phyloP scores from a whole-genome alignment of 1,140 invertebrate genomes.

The Bombus impatiens region DNA sequence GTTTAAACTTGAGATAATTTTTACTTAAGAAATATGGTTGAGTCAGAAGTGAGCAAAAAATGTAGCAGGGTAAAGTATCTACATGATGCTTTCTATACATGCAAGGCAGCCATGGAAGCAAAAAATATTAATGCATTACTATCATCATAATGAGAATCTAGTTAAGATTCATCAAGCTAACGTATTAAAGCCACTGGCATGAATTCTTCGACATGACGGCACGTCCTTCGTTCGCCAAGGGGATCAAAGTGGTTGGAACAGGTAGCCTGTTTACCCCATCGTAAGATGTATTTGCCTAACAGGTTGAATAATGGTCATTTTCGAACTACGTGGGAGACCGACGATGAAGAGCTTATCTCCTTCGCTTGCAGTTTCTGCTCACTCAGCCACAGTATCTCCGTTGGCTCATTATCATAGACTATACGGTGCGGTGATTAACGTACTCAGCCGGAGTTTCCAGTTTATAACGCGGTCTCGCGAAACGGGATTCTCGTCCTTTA shows the following conservation, averaged over 20 bases:
- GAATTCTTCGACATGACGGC: neutral
- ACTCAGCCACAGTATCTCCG: slow-evolving; percentile 22
- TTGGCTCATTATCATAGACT: slow-evolving; percentile 32
- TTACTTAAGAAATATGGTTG: too few species aligned
- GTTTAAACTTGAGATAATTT: too few species aligned
- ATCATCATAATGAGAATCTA: neutral
- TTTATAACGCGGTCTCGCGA: neutral
- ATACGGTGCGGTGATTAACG: slow-evolving; percentile 31
- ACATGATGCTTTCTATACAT: too few species aligned
- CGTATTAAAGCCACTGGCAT: neutral
- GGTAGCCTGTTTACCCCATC: neutral
- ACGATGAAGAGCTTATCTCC: slow-evolving; percentile 30
- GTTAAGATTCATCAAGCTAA: neutral
- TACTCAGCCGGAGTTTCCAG: slow-evolving; percentile 9
- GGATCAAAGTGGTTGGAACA: neutral
- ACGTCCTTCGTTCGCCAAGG: neutral
- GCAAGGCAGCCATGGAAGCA: too few species aligned
- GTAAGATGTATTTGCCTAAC: slow-evolving; percentile 14
- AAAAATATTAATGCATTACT: too few species aligned
- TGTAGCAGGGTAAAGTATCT: too few species aligned
- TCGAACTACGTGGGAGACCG: neutral
- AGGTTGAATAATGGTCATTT: slow-evolving; percentile 31
- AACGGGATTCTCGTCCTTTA: neutral
- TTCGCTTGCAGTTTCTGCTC: slow-evolving; percentile 26
- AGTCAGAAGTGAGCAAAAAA: too few species aligned